phyloP scores from a whole-genome alignment of 2,888 invertebrate genomes.

The Sycophila texana region DNA sequence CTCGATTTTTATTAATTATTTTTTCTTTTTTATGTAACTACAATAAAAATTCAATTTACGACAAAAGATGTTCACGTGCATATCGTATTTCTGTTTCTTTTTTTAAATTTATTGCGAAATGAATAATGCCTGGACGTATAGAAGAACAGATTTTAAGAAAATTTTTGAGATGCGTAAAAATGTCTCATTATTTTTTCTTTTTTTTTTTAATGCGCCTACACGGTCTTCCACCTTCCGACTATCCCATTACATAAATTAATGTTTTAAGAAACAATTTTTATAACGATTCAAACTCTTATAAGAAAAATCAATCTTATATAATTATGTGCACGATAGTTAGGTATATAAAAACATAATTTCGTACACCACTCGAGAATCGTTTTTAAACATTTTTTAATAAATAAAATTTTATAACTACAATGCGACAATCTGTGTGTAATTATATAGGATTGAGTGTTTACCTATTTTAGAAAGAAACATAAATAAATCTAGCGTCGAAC shows the following conservation, averaged over 20 bases:
- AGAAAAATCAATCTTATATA: constrained; percentile 14
- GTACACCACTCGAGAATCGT: no score
- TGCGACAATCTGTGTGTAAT: constrained; percentile 27
- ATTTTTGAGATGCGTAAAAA: constrained; percentile 31
- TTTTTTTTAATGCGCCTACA: constrained; percentile 14
- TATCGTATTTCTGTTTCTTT: constrained; percentile 23
- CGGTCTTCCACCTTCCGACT: constrained; percentile 52
- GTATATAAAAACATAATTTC: no score
- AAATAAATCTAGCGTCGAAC: constrained; percentile 42
- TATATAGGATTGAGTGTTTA: constrained; percentile 27
- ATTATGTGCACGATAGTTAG: constrained; percentile 33
- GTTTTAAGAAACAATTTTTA: no score
- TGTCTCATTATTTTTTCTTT: constrained; percentile 20
- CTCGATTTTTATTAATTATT: constrained; percentile 34
- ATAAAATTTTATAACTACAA: constrained; percentile 6
- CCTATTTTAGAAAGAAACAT: constrained; percentile 37
- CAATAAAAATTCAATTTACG: constrained; percentile 31
- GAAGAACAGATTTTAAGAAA: constrained; percentile 26
- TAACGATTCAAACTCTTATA: no score
- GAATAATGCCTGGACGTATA: constrained; percentile 27
- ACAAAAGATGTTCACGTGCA: not conserved
- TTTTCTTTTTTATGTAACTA: constrained; percentile 41
- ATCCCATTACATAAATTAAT: constrained; percentile 14
- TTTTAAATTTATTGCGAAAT: constrained; percentile 14
- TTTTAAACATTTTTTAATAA: not conserved